Conservation (phyloP, 2,797 vertebrate genomes). For the Sebastes cheni region DNA sequence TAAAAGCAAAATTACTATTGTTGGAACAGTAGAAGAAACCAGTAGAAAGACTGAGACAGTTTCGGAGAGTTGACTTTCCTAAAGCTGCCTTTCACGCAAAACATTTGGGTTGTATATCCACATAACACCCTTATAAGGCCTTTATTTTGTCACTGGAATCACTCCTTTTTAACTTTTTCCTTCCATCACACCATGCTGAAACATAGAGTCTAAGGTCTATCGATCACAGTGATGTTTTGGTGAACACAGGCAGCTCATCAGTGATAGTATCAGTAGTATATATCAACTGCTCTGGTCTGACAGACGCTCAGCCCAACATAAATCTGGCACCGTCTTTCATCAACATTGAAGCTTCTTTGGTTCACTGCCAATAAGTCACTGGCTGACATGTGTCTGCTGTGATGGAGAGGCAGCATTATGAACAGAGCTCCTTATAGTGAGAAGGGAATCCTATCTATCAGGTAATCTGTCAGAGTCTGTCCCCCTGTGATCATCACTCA, state of each 20-base stretch:
- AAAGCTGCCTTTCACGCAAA: no score
- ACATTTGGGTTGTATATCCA: not conserved
- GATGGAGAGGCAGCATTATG: constrained; percentile 64
- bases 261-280: constrained; percentile 13
- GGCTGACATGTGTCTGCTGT: constrained; percentile 50
- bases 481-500: constrained; percentile 44
- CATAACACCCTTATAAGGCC: not conserved
- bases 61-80: no score
- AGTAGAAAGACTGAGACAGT: no score
- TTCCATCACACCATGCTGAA: not conserved
- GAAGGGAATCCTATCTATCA: constrained; percentile 36
- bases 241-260: not conserved
- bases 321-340: constrained; percentile 38
- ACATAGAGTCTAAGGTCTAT: not conserved
- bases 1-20: no score
- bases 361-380: constrained; percentile 55
- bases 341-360: constrained; percentile 29
- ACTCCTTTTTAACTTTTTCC: not conserved
- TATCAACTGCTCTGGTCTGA: constrained; percentile 25
- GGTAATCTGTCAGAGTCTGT: constrained; percentile 37
- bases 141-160: not conserved
- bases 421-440: constrained; percentile 36
- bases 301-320: constrained; percentile 23
- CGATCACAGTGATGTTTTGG: not conserved
- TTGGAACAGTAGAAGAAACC: no score